These are phyloP conservation scores for Amphiura filiformis DNA, from an alignment of 35 echinoderm and acorn worm species.

Conservation along the genomic window DNA sequence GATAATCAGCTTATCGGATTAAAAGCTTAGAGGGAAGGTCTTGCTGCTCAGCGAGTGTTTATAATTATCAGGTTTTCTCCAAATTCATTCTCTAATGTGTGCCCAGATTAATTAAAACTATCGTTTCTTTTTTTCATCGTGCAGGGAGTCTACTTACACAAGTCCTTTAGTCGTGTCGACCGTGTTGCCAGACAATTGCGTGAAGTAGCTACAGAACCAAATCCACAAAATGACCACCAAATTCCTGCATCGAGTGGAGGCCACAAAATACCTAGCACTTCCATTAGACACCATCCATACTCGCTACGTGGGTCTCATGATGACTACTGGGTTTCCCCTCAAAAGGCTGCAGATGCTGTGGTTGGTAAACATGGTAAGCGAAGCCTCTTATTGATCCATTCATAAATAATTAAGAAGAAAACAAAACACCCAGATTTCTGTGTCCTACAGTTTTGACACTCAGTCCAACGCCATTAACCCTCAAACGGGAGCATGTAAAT, in stretches of 20 bases:
- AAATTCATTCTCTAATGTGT: too few species aligned
- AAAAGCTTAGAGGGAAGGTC: too few species aligned
- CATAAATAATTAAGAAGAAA: not conserved
- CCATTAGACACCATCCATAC: conserved; percentile 15
- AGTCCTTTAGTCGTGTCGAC: conserved; percentile 97
- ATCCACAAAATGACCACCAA: conserved; percentile 34
- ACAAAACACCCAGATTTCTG: not conserved
- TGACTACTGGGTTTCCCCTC: conserved; percentile 45
- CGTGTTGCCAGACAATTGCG: conserved; percentile 87
- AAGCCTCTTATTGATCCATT: not conserved
- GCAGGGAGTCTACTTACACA: conserved; percentile 93
- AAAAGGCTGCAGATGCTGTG: conserved; percentile 30
- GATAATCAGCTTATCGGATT: too few species aligned
- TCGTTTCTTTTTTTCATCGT: conserved; percentile 3
- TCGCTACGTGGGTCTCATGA: conserved; percentile 37
- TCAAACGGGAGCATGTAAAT: too few species aligned
- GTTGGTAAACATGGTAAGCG: not conserved
- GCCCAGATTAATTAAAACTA: not conserved
- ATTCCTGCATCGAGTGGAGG: not conserved
- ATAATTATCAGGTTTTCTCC: too few species aligned
- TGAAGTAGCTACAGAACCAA: conserved; percentile 57
- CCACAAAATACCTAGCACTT: too few species aligned
- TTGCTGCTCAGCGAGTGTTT: too few species aligned
- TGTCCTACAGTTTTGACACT: not conserved
- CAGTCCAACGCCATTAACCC: not conserved